Evolutionary conservation across 2,113 vertebrate species (phyloP), one percentile per base, ranked within the genome.

Genomic region (Actinemys pallida): DNA sequence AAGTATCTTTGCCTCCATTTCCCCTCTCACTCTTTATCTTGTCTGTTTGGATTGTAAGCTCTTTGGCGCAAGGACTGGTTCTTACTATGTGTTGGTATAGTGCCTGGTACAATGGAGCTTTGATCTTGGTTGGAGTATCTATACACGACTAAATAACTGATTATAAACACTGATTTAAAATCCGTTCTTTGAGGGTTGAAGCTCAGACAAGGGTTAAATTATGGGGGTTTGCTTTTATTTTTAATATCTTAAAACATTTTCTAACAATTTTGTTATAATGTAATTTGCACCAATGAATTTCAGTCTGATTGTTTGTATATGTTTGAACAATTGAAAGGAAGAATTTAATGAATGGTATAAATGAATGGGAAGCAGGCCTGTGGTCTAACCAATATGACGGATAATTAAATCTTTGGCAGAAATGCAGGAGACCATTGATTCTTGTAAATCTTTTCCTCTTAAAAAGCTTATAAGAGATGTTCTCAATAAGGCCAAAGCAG

Each of bases 1-100:
- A 96, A 81, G 11, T 8, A 25, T 85, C 76, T 69, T 2, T 81
- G 93, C 49, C 90, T 90, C 24, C 45, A 90, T 80, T 39, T 89
- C 31, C 5, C n/a, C 31, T 19, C 17, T 20, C 35, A 39, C 35
- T 39, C 65, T 88, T 8, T 47, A 78, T 78, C 12, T 47, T 45
- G 75, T 27, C 42, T 93, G 29, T 4, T 91, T 10, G 27, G 59
- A 5, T 2, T 47, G 57, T 94, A 47, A 56, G 83, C 52, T 83
- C 24, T 78, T 14, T 78, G 25, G 75, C 24, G 12, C 24, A 47
- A 25, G 25, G 49, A 20, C 19, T 9, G 65, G 42, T 4, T 78
- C 39, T 90, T 87, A 8, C 6, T 19, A 17, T 17, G 35, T 35
- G 16, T n/a, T 65, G 14, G 2, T 25, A 25, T 75, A 47, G 89